These are phyloP conservation scores for Capitulum mitella DNA, from an alignment of 2,888 invertebrate species.

Conservation along the genomic window DNA sequence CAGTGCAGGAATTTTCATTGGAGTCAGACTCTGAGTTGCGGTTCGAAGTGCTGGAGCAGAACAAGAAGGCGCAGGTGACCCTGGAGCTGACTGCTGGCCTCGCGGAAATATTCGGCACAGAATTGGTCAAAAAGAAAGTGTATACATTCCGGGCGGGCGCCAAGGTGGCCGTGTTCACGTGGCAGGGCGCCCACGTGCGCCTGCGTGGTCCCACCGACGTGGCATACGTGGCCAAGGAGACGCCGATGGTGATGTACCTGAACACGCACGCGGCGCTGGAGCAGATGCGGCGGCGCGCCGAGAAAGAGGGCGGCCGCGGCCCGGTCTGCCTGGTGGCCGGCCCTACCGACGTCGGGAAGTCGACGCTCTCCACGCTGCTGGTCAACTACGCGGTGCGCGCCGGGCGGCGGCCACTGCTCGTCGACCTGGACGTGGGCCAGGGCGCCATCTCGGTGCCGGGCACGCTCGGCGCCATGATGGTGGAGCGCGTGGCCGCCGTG, in stretches of 20 bases:
- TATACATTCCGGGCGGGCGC: conserved; percentile 84
- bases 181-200: conserved; percentile 85
- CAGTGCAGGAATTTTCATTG: conserved; percentile 62
- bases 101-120: conserved; percentile 95
- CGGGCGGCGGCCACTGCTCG: conserved; percentile 66
- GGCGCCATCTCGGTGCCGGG: conserved; percentile 87
- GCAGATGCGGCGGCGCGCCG: conserved; percentile 70
- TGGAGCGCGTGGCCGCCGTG: conserved; percentile 86
- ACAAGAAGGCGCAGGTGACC: conserved; percentile 57
- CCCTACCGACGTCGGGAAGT: conserved; percentile 93
- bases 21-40: conserved; percentile 84
- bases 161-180: conserved; percentile 92
- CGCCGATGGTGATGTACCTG: conserved; percentile 91
- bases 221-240: conserved; percentile 89
- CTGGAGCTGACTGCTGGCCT: conserved; percentile 73
- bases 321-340: conserved; percentile 87
- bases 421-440: conserved; percentile 94
- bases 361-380: conserved; percentile 76
- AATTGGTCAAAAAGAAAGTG: conserved; percentile 82
- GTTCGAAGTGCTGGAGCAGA: conserved; percentile 85
- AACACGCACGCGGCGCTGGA: conserved; percentile 95
- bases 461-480: conserved; percentile 77
- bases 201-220: conserved; percentile 83
- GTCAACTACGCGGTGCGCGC: conserved; percentile 80
- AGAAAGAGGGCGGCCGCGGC: conserved; percentile 54